Conservation (phyloP, 1,140 invertebrate species). For the Holcopasites calliopsidis region DNA sequence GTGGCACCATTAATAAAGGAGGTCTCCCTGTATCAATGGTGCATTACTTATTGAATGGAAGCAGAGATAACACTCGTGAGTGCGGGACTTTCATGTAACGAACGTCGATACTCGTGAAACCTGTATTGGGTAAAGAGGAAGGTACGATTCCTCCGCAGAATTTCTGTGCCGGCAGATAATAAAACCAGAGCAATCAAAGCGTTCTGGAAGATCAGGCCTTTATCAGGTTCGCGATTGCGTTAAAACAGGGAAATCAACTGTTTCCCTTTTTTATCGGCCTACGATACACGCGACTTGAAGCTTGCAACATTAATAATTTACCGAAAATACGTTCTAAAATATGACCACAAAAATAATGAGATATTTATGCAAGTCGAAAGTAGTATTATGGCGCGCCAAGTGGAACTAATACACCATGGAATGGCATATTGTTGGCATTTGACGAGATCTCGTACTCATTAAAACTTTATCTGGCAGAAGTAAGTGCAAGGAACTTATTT, state of each 20-base stretch:
- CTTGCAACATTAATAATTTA: background rate
- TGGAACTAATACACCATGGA: background rate
- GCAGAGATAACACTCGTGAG: too few species aligned
- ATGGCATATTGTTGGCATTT: background rate
- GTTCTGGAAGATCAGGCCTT: background rate
- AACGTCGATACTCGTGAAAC: conserved; percentile 27
- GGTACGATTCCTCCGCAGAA: background rate
- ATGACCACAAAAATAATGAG: background rate
- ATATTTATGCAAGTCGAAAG: background rate
- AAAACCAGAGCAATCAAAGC: background rate
- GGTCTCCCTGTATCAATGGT: background rate
- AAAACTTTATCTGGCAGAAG: background rate
- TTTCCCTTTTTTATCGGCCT: background rate
- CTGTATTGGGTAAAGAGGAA: background rate
- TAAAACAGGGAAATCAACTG: background rate
- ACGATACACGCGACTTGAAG: background rate
- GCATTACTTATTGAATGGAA: background rate
- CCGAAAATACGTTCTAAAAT: too few species aligned
- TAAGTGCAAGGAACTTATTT: background rate
- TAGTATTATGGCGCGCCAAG: conserved; percentile 3
- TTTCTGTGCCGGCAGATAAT: background rate
- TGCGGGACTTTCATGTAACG: conserved; percentile 4
- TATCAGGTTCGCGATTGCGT: background rate
- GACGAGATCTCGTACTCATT: background rate
- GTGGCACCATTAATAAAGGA: background rate